Percentiles rank a stretch among this genome's conserved stretches.
Evolutionary conservation across 2,113 vertebrate genomes (phyloP).

Genomic region (Zeus faber): DNA sequence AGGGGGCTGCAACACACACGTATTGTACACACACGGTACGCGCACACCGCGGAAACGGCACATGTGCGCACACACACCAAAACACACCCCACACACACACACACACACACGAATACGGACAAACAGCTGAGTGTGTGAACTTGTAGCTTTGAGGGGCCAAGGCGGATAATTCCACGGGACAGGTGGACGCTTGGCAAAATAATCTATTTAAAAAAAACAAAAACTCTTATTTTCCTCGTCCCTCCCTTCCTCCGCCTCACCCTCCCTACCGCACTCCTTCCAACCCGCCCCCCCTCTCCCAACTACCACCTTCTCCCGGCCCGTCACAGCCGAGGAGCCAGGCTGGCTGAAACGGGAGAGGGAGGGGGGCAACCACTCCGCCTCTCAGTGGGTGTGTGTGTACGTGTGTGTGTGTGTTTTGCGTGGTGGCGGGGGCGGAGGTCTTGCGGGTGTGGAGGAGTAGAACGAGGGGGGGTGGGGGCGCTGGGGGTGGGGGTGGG

Average conservation of each 20-base stretch:
- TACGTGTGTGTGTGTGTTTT: background rate
- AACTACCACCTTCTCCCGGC: constrained; percentile 28
- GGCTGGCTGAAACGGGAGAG: no score
- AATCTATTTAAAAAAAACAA: constrained; percentile 9
- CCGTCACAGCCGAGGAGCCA: no score
- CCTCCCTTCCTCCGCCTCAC: constrained; percentile 38
- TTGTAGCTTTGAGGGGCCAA: background rate
- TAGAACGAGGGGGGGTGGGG: constrained; percentile 69
- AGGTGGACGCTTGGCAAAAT: constrained; percentile 24
- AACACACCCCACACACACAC: constrained; percentile 12
- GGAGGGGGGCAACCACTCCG: no score
- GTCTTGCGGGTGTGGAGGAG: constrained; percentile 64
- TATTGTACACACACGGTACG: no score
- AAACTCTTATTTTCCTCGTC: constrained; percentile 19
- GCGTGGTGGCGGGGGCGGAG: background rate
- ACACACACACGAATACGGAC: constrained; percentile 6
- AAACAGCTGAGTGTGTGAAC: background rate
- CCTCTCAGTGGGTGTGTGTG: background rate
- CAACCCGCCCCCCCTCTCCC: background rate
- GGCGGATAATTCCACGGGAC: constrained; percentile 8
- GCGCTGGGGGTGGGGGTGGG: constrained; percentile 45
- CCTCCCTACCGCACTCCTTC: constrained; percentile 21
- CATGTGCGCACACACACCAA: constrained; percentile 44
- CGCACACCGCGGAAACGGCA: no score
- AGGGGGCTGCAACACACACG: no score